Evolutionary conservation across 2,797 vertebrate genomes (phyloP), one percentile per base, ranked within the genome.

Genomic region (Alcedo quadribrachys): DNA sequence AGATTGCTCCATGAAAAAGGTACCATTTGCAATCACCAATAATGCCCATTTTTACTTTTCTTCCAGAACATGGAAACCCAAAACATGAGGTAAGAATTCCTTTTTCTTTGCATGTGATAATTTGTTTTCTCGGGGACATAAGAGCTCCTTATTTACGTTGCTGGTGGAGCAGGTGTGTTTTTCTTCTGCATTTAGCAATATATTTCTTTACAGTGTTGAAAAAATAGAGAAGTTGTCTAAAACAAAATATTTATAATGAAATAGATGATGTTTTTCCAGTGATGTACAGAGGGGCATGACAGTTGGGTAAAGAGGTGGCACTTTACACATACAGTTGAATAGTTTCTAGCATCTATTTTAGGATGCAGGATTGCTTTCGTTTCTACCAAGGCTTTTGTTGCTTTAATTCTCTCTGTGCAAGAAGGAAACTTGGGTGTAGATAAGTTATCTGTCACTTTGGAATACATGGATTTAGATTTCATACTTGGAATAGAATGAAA

Each of bases 41-140:
- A 93, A 99, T 99, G 98, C 98, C 98, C 93, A 97, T 98, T 98
- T 98, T 98, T 97, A 98, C 98, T 96, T 98, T 98, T 96, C 96
- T 99, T 99, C 98, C 99, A 99, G 99, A 99, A 95, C 97, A 98
- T 4, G 98, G 98, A 90, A 98, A 97, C 91, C 91, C 98, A 97
- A 99, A 98, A 97, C 96, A 98, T 10, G 98, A 99, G 99, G 99
- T 99, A 98, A 99, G 99, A 81, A 37, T 89, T 74, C 0, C 0
- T 85, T 96, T 89, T 75, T 9, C 53, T 78, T 90, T 94, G 87
- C 87, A 22, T 94, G 11, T 81, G 53, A 28, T 75, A 50, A 50
- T 90, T 96, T 95, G 54, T 80, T 62, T 94, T 97, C 75, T 51
- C 4, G 8, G 33, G 87, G 79, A 78, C 46, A 48, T 85, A 83